phyloP scores from a whole-genome alignment of 2,888 invertebrate genomes.

The Synergus itoensis region DNA sequence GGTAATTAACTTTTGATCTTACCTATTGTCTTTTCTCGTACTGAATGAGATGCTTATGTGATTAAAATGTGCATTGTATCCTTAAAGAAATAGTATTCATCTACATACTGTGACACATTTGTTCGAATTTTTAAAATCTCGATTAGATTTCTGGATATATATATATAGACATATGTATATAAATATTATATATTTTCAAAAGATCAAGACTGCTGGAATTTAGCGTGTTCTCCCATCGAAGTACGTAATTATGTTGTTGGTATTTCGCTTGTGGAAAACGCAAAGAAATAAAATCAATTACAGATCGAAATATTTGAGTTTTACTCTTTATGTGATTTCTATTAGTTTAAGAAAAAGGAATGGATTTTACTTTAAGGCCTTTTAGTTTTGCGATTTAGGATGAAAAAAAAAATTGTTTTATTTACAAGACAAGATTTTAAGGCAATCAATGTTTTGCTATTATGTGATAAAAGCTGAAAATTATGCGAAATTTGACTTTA shows the following conservation, averaged over 20 bases:
- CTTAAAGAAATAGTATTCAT: conserved; percentile 33
- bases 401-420: too few species aligned
- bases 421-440: too few species aligned
- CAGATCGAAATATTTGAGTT: neutral
- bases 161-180: conserved; percentile 8
- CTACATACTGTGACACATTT: conserved; percentile 30
- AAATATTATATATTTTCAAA: conserved; percentile 42
- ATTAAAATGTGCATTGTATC: conserved; percentile 40
- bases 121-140: conserved; percentile 25
- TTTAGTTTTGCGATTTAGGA: neutral
- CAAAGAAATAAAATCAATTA: conserved; percentile 21
- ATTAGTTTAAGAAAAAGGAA: neutral
- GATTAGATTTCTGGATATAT: neutral
- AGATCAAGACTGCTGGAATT: conserved; percentile 13
- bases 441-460: too few species aligned
- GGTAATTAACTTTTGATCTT: conserved; percentile 26
- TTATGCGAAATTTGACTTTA: too few species aligned
- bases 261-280: conserved; percentile 8
- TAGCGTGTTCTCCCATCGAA: conserved; percentile 4
- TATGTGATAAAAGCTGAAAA: too few species aligned
- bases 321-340: neutral
- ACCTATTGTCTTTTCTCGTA: conserved; percentile 22
- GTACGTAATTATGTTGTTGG: conserved; percentile 2
- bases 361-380: neutral
- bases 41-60: conserved; percentile 28